Conservation (phyloP, 92 coral and sea anemone genomes). For the Ricordea florida region DNA sequence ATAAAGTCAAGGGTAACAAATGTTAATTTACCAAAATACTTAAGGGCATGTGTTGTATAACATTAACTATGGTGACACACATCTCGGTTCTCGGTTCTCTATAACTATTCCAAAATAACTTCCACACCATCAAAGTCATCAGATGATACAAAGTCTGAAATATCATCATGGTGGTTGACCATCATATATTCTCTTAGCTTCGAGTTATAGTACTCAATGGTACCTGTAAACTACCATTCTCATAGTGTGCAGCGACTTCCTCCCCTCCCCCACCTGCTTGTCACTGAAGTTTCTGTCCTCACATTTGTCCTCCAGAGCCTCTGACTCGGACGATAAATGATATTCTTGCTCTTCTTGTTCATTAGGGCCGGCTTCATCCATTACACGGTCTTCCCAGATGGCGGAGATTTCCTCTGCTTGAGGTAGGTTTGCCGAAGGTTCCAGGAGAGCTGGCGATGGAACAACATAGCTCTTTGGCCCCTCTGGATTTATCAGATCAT, state of each 20-base stretch:
- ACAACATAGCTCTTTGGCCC: slow-evolving; percentile 39
- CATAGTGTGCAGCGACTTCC: slow-evolving; percentile 1
- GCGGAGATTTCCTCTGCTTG: slow-evolving; percentile 33
- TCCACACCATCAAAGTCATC: slow-evolving; percentile 47
- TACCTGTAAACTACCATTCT: slow-evolving; percentile 33
- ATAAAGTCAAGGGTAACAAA: no score
- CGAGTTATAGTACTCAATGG: slow-evolving; percentile 7
- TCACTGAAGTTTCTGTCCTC: slow-evolving; percentile 27
- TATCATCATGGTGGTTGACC: slow-evolving; percentile 30
- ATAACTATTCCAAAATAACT: slow-evolving; percentile 15
- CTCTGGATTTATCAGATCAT: slow-evolving; percentile 40
- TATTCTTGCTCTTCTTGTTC: slow-evolving; percentile 42
- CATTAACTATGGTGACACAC: not conserved
- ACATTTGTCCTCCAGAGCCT: slow-evolving; percentile 27
- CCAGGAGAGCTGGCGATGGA: slow-evolving; percentile 36
- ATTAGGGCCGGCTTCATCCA: slow-evolving; percentile 37
- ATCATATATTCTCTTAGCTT: slow-evolving; percentile 36
- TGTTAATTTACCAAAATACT: not conserved
- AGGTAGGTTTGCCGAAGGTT: slow-evolving; percentile 40
- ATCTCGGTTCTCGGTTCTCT: no score
- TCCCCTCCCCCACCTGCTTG: slow-evolving; percentile 12
- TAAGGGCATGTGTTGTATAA: not conserved
- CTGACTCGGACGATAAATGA: slow-evolving; percentile 17
- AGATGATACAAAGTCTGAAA: slow-evolving; percentile 32
- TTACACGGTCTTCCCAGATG: slow-evolving; percentile 5